phyloP scores from a whole-genome alignment of 2,888 invertebrate genomes.

The Lasius platythorax region DNA sequence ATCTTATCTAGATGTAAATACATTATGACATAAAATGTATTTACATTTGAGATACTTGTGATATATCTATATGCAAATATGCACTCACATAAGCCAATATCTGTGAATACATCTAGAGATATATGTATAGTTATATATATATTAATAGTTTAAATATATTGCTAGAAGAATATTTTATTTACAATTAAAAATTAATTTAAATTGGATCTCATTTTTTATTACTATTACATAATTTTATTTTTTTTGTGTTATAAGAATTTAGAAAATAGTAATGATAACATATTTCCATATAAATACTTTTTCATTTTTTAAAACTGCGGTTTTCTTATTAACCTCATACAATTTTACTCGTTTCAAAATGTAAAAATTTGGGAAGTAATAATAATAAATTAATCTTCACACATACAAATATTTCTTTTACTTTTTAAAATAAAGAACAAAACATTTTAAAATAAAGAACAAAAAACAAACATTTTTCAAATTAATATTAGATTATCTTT shows the following conservation, averaged over 20 bases:
- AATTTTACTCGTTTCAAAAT: neutral
- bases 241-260: neutral
- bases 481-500: neutral
- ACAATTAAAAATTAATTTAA: slow-evolving; percentile 28
- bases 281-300: neutral
- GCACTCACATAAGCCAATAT: neutral
- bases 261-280: neutral
- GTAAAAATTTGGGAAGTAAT: too few relatives aligned
- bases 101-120: neutral
- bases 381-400: too few relatives aligned
- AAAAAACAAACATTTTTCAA: neutral
- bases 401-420: neutral
- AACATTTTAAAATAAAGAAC: too few relatives aligned
- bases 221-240: neutral
- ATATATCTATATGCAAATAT: neutral
- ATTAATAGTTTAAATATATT: neutral
- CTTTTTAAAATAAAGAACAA: neutral
- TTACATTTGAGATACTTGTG: neutral
- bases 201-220: neutral
- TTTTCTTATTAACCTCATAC: neutral
- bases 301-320: neutral
- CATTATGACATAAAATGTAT: neutral
- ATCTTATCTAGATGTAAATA: neutral
- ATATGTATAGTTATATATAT: neutral
- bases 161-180: neutral